A percentile compares a stretch with the other conserved stretches of the same genome.
These are phyloP conservation scores for Hesperophylax magnus DNA, from an alignment of 1,140 invertebrate genomes.

Conservation along the genomic window DNA sequence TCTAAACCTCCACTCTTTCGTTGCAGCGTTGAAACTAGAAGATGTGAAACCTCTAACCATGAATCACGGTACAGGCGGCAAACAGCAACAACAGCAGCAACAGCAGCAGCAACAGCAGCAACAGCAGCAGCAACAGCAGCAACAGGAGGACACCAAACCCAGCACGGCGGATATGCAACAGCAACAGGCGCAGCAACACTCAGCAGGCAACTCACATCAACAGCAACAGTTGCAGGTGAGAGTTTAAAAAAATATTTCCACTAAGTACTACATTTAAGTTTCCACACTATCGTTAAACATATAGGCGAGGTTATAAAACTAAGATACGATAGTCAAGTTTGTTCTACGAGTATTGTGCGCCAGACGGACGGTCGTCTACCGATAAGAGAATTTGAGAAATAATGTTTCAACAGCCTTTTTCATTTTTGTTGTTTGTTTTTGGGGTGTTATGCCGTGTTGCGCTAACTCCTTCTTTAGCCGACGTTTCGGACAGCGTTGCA, in stretches of 20 bases:
- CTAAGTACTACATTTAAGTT: too few species aligned
- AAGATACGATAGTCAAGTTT: too few species aligned
- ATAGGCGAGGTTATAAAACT: too few species aligned
- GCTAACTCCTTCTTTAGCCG: too few species aligned
- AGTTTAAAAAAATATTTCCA: slow-evolving; percentile 15
- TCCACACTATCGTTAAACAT: too few species aligned
- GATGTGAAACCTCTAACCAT: slow-evolving; percentile 66
- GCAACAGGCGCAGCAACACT: slow-evolving; percentile 60
- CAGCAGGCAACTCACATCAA: slow-evolving; percentile 53
- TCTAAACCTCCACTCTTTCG: slow-evolving; percentile 12
- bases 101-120: slow-evolving; percentile 66
- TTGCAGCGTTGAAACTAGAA: slow-evolving; percentile 67
- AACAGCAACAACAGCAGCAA: slow-evolving; percentile 69
- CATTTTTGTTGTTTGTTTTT: too few species aligned
- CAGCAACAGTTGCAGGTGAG: slow-evolving; percentile 69
- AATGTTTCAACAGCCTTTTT: too few species aligned
- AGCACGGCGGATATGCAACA: slow-evolving; percentile 67
- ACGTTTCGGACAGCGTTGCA: too few species aligned
- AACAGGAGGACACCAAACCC: slow-evolving; percentile 70
- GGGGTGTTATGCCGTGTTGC: too few species aligned
- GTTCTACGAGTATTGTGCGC: too few species aligned
- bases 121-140: slow-evolving; percentile 67
- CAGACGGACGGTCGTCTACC: too few species aligned
- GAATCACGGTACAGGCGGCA: slow-evolving; percentile 45
- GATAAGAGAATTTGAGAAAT: too few species aligned